Conservation (phyloP, 92 coral and sea anemone species). For the Palythoa grandiflora region DNA sequence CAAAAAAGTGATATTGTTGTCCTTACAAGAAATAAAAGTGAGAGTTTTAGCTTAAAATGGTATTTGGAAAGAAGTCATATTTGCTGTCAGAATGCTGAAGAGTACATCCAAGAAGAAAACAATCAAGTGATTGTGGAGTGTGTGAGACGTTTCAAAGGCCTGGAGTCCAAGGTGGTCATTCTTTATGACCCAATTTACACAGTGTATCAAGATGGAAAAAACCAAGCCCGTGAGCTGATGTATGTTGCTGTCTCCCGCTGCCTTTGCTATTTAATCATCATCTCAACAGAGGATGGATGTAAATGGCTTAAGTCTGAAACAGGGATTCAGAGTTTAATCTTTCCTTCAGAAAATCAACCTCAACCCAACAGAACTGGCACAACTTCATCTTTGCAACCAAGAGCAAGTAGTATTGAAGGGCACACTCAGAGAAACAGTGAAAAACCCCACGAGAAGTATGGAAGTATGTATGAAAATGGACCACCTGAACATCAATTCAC, state of each 20-base stretch:
- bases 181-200: too few species aligned
- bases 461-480: constrained; percentile 43
- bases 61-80: not conserved
- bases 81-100: constrained; percentile 33
- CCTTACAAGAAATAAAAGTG: not conserved
- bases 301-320: not conserved
- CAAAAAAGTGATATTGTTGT: constrained; percentile 41
- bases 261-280: constrained; percentile 55
- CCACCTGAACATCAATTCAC: constrained; percentile 44
- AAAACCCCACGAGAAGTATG: not conserved
- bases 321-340: not conserved
- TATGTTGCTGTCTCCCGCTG: constrained; percentile 24
- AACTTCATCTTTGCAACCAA: not conserved
- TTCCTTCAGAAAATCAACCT: not conserved
- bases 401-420: not conserved
- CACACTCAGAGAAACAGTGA: not conserved
- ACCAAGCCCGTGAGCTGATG: constrained; percentile 43
- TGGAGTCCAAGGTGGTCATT: constrained; percentile 26
- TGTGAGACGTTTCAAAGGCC: constrained; percentile 67
- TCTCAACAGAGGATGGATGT: constrained; percentile 49
- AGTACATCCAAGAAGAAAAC: not conserved
- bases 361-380: not conserved
- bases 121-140: constrained; percentile 49
- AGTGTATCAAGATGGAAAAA: not conserved
- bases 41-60: not conserved